Conservation (phyloP, 2,797 vertebrate species). For the Tenualosa ilisha region DNA sequence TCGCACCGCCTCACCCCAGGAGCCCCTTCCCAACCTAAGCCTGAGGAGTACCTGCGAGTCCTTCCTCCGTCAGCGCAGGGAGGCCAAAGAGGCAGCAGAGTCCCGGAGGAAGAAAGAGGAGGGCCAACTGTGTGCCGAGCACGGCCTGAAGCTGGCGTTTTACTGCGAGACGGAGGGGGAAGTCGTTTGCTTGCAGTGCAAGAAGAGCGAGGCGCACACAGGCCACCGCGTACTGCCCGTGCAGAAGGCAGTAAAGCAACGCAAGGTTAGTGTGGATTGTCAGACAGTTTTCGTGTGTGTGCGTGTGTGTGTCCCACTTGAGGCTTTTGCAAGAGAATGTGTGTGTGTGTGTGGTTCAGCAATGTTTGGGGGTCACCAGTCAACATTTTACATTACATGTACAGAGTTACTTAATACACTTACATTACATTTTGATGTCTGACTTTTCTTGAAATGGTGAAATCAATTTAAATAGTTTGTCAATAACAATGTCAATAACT, state of each 20-base stretch:
- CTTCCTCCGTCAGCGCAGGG: background rate
- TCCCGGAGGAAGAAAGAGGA: background rate
- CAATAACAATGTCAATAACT: too few relatives aligned
- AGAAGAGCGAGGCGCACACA: background rate
- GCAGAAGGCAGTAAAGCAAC: background rate
- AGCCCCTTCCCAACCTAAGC: background rate
- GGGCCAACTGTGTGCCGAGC: background rate
- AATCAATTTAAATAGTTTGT: too few relatives aligned
- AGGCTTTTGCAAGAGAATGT: too few relatives aligned
- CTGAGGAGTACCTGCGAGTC: background rate
- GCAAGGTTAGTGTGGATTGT: background rate
- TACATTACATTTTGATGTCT: too few relatives aligned
- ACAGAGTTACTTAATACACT: too few relatives aligned
- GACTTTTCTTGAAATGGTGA: too few relatives aligned
- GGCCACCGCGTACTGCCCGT: background rate
- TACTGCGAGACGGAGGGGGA: background rate
- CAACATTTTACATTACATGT: too few relatives aligned
- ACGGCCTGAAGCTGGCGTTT: background rate
- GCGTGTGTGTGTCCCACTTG: too few relatives aligned
- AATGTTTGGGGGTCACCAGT: too few relatives aligned
- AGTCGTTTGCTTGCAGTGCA: background rate
- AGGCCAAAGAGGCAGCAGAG: background rate
- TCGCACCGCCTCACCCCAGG: background rate
- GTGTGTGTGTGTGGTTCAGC: too few relatives aligned
- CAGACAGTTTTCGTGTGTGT: too few relatives aligned